These are phyloP conservation scores for Porites divaricata DNA, from an alignment of 92 coral and sea anemone species.

Conservation along the genomic window DNA sequence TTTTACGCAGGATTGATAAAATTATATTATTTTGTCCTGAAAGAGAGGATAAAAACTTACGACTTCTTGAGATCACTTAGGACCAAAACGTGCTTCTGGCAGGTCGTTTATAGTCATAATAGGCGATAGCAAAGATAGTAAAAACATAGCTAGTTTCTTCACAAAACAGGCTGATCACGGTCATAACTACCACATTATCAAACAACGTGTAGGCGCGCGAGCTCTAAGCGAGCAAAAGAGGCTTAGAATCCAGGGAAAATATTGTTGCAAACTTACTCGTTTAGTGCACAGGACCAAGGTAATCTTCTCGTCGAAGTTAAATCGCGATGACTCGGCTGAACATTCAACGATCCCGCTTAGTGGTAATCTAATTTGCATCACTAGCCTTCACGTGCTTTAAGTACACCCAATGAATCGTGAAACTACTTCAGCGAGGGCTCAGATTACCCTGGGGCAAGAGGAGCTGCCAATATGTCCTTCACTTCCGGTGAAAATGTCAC, in stretches of 20 bases:
- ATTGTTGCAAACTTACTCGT: not conserved
- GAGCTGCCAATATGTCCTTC: not conserved
- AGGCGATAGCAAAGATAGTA: not conserved
- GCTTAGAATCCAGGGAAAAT: not conserved
- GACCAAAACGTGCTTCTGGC: conserved; percentile 5
- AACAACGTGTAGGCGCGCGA: too few species aligned
- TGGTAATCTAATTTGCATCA: conserved; percentile 30
- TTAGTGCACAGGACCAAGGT: not conserved
- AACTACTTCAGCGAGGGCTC: conserved; percentile 4
- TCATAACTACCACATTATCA: not conserved
- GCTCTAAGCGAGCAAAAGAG: not conserved
- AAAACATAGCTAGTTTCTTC: conserved; percentile 3
- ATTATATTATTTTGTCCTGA: not conserved
- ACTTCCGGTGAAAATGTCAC: conserved; percentile 32
- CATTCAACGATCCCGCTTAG: not conserved
- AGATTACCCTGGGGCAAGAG: conserved; percentile 11
- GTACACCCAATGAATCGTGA: not conserved
- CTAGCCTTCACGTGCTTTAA: not conserved
- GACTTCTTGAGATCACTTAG: not conserved
- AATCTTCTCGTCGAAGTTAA: not conserved
- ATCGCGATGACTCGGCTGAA: not conserved
- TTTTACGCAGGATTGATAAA: not conserved
- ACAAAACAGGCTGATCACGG: conserved; percentile 7
- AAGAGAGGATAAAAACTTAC: not conserved
- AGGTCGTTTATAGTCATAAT: not conserved